Evolutionary conservation across 2,113 vertebrate genomes (phyloP), one percentile per base, ranked within the genome.

Genomic region (Zootoca vivipara): DNA sequence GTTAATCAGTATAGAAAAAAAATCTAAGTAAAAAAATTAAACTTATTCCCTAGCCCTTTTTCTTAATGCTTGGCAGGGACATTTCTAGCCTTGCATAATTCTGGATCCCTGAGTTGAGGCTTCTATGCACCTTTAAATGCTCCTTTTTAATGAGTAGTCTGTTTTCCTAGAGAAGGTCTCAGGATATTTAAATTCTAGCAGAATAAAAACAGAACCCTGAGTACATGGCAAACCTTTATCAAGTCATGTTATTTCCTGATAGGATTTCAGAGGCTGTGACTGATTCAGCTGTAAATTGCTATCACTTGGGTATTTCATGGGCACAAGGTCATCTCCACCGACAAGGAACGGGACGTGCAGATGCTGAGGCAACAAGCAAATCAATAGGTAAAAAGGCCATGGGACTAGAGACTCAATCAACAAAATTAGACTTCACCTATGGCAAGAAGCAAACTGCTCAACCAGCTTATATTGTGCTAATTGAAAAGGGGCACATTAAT

Each of bases 211-310:
- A 90, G 85, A 84, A 90, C 30, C 91, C 90, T 90, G 88, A 90
- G 64, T 33, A 38, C 62, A 74, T 82, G 26, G 86, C 83, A 91
- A 92, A 85, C 33, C 35, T 87, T 90, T 93, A 78, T 83, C 91
- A 91, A 83, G 78, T 73, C 46, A 28, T 0, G 0, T 67, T 92
- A 65, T 81, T 46, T 58, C 85, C 78, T 28, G 78, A 82, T 74
- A 78, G 35, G 0, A 0, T 78, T 83, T 85, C 0, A 0, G 0
- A 72, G 22, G 3, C 1, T 0, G 0, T 13, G 87, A 46, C 78
- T 72, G 38, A 35, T 70, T 81, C 69, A 85, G 0, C 62, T 28
- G 13, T 28, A 75, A 91, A 91, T 78, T 90, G 81, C 12, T 83
- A 35, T 42, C 82, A 56, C 46, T 65, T 2, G 0, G 85, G 74